phyloP scores from a whole-genome alignment of 2,797 vertebrate species.

The Lophotriccus pileatus region DNA sequence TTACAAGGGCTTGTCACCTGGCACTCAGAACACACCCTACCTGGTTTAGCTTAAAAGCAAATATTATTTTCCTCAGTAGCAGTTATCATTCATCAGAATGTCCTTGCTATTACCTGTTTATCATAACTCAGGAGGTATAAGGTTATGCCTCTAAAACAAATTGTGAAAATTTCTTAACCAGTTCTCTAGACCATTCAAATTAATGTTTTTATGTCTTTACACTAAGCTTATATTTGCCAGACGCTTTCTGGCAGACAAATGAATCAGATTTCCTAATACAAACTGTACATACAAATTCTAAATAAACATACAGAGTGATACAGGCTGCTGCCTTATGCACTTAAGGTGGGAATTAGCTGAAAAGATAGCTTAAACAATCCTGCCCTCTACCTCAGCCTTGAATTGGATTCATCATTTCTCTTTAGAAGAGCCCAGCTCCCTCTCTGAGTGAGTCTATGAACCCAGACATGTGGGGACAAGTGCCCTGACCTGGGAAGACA shows the following conservation, averaged over 20 bases:
- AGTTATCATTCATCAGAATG: neutral
- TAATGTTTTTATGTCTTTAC: neutral
- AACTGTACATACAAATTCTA: neutral
- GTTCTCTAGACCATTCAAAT: neutral
- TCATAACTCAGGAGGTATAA: neutral
- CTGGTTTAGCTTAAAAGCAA: neutral
- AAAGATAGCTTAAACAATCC: neutral
- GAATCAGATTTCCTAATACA: neutral
- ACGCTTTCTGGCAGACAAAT: neutral
- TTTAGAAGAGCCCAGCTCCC: neutral
- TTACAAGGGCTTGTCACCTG: neutral
- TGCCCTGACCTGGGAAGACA: neutral
- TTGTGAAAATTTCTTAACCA: neutral
- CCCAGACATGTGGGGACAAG: neutral
- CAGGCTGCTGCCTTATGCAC: neutral
- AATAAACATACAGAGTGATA: neutral
- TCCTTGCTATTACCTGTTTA: neutral
- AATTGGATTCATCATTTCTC: neutral
- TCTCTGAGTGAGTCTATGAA: neutral
- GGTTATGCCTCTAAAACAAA: neutral
- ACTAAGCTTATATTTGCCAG: neutral
- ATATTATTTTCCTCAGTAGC: neutral
- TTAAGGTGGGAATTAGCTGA: neutral
- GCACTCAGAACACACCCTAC: neutral
- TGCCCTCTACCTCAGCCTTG: neutral